Evolutionary conservation across 2,113 vertebrate species (phyloP), one percentile per base, ranked within the genome.

Genomic region (Egretta garzetta): DNA sequence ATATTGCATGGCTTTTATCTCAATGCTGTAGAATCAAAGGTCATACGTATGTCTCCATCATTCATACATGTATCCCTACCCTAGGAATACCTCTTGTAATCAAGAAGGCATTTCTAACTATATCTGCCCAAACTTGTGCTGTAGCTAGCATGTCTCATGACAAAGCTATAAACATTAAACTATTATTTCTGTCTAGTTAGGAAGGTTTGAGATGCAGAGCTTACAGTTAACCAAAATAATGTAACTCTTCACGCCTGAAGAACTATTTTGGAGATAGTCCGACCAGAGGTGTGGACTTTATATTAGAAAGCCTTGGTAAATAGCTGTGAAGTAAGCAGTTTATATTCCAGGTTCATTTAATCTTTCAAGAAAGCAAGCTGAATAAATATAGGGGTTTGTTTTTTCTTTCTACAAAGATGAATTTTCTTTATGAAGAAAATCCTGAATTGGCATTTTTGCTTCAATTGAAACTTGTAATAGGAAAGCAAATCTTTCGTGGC

Each of bases 381-480:
- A 88, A 85, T 81, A 95, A 93, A 95, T 59, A 75, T 2, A 53
- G 17, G 13, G 3, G 2, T 63, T 63, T 43, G 1, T 45, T 80
- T 64, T 67, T 92, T 32, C 14, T 81, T 67, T 33, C 67, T 85
- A 37, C 22, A 53, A 66, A 72, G 35, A 60, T 72, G n/a, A 88
- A 71, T 37, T n/a, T n/a, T 32, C 49, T 88, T 93, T 68, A 23
- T 41, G 86, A 60, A 80, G 24, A 77, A 93, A 88, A 80, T 19
- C 63, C 82, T 79, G 85, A 95, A 76, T 33, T 90, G 43, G 41
- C 73, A 89, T 76, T 77, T 96, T 96, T 92, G 12, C 63, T 89
- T 93, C 82, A 68, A 9, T 14, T 77, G 64, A 62, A 89, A 86
- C 16, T 84, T 68, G 8, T 12, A 92, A 86, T 23, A 87, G 86